A percentile compares a stretch with the other conserved stretches of the same genome.
Conservation (phyloP, 2,797 vertebrate genomes). For the Eulemur rubriventer region DNA sequence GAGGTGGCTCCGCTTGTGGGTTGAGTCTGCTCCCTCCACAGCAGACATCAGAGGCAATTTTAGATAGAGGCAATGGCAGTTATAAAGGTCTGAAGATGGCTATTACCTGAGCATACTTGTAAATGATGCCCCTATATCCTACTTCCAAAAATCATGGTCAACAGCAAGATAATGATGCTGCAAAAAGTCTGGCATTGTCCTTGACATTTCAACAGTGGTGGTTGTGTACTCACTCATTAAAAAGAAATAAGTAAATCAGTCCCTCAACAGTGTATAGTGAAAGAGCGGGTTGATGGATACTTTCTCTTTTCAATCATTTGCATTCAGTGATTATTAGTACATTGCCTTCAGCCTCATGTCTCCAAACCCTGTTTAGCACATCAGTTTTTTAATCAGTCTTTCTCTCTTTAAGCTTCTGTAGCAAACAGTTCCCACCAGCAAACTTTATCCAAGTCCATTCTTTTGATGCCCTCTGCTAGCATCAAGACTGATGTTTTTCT, state of each 20-base stretch:
- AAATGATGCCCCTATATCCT: neutral
- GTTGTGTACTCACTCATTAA: neutral
- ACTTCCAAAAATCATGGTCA: neutral
- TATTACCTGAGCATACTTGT: neutral
- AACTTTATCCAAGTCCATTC: neutral
- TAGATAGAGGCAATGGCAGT: neutral
- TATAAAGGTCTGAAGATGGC: neutral
- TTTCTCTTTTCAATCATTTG: neutral
- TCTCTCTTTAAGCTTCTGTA: neutral
- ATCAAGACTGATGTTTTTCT: neutral
- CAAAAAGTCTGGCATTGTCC: neutral
- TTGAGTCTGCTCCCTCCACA: neutral
- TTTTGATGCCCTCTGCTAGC: neutral
- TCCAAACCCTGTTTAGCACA: neutral
- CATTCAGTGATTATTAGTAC: neutral
- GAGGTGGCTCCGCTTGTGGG: neutral
- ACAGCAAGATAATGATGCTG: neutral
- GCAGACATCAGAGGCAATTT: neutral
- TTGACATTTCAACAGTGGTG: neutral
- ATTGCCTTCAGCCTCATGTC: neutral
- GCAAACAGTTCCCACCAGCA: neutral
- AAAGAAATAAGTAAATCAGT: neutral
- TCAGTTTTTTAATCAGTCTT: neutral
- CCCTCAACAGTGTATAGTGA: neutral
- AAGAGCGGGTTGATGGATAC: neutral